These are phyloP conservation scores for Calidris pygmaea DNA, from an alignment of 2,113 vertebrate species.

Conservation along the genomic window DNA sequence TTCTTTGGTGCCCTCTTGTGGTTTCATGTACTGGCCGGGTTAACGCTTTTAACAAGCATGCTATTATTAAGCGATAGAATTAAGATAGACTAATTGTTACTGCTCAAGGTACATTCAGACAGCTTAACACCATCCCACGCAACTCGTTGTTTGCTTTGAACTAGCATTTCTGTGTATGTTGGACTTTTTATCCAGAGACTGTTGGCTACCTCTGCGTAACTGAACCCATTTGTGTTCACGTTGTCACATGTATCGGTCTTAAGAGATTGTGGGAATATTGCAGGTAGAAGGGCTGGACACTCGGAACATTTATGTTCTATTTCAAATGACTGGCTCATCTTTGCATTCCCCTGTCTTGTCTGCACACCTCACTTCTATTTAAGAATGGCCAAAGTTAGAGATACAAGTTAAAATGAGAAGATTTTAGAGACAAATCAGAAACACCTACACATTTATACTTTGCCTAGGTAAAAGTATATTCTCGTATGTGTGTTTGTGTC, in stretches of 20 bases:
- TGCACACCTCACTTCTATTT: not conserved
- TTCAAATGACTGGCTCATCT: not conserved
- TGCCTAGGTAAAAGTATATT: not conserved
- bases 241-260: rapidly evolving
- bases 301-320: not conserved
- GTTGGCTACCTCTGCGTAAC: not conserved
- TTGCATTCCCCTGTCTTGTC: not conserved
- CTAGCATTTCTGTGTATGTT: rapidly evolving
- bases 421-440: not conserved
- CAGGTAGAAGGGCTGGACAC: not conserved
- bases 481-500: not conserved
- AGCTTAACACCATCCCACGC: not conserved
- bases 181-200: not conserved
- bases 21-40: not conserved
- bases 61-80: rapidly evolving
- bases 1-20: constrained; percentile 56
- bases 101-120: not conserved
- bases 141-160: not conserved
- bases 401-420: not conserved
- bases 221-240: not conserved
- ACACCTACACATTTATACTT: not conserved
- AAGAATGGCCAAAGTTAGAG: not conserved
- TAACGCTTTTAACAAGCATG: rapidly evolving
- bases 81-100: not conserved
- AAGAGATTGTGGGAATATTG: not conserved